These are phyloP conservation scores for Plotosus lineatus DNA, from an alignment of 2,113 vertebrate genomes.

Conservation along the genomic window DNA sequence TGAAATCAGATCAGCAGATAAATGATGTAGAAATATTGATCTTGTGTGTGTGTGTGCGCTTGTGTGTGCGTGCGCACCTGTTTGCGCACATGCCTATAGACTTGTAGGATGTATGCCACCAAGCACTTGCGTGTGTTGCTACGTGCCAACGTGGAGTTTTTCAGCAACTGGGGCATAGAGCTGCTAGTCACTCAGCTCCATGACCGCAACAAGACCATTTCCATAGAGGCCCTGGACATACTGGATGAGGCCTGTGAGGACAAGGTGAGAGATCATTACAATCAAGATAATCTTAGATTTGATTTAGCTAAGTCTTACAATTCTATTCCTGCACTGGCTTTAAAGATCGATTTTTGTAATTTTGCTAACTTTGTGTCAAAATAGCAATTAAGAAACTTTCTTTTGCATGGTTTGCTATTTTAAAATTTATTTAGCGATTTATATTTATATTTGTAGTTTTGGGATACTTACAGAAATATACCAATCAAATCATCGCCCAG, in stretches of 20 bases:
- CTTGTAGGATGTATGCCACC: constrained; percentile 90
- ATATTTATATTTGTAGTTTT: too few species aligned
- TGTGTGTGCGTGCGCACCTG: background rate
- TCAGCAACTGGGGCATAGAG: constrained; percentile 98
- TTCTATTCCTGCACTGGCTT: too few species aligned
- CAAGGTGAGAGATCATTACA: constrained; percentile 76
- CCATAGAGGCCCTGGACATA: constrained; percentile 94
- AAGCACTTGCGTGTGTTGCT: constrained; percentile 93
- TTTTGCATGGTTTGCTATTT: too few species aligned
- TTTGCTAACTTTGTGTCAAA: too few species aligned
- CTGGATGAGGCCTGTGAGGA: constrained; percentile 98
- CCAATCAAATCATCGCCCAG: too few species aligned
- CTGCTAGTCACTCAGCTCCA: constrained; percentile 96
- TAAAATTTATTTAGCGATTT: too few species aligned
- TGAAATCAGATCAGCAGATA: background rate
- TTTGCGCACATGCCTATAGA: constrained; percentile 64
- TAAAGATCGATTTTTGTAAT: too few species aligned
- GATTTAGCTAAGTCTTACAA: too few species aligned
- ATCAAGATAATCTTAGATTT: too few species aligned
- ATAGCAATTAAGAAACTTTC: too few species aligned
- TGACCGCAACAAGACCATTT: constrained; percentile 95
- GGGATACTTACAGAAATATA: too few species aligned
- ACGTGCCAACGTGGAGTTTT: constrained; percentile 95
- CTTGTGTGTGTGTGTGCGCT: background rate
- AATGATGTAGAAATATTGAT: background rate